Evolutionary conservation across 1,140 invertebrate species (phyloP).

Genomic region (Fragariocoptes setiger): DNA sequence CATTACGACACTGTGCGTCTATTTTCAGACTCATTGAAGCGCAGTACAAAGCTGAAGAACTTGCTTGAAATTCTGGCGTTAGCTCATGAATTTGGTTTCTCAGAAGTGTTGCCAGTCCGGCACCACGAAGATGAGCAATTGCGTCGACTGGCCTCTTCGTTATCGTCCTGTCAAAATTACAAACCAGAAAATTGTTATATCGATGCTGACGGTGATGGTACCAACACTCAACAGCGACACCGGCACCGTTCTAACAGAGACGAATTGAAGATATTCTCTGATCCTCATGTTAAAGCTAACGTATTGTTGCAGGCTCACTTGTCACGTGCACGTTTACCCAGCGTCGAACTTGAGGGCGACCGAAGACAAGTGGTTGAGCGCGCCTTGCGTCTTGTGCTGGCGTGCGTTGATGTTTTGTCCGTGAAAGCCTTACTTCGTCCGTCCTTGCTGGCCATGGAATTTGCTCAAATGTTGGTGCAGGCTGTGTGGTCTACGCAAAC

Average conservation of each 20-base stretch:
- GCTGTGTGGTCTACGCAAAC: constrained; percentile 81
- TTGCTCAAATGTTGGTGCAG: constrained; percentile 97
- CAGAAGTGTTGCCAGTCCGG: constrained; percentile 52
- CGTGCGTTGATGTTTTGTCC: constrained; percentile 89
- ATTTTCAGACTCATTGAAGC: constrained; percentile 81
- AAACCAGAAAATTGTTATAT: not conserved
- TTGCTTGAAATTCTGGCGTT: constrained; percentile 89
- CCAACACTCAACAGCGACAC: not conserved
- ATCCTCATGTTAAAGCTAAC: constrained; percentile 91
- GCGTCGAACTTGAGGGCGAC: constrained; percentile 82
- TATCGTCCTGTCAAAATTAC: constrained; percentile 5
- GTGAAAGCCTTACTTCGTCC: constrained; percentile 92
- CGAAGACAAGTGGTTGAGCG: constrained; percentile 31
- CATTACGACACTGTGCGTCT: constrained; percentile 98
- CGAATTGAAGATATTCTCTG: constrained; percentile 38
- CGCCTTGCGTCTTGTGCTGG: constrained; percentile 71
- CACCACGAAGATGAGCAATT: constrained; percentile 77
- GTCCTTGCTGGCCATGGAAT: constrained; percentile 91
- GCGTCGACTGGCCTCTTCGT: too few relatives aligned
- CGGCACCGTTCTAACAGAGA: not conserved
- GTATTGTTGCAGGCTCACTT: constrained; percentile 79
- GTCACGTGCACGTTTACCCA: constrained; percentile 49
- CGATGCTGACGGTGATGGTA: not conserved
- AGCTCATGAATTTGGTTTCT: constrained; percentile 63
- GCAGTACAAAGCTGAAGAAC: constrained; percentile 84